Percentiles rank a stretch among this genome's conserved stretches.
Conservation (phyloP, 1,140 invertebrate genomes). For the Probaryconus sp. region DNA sequence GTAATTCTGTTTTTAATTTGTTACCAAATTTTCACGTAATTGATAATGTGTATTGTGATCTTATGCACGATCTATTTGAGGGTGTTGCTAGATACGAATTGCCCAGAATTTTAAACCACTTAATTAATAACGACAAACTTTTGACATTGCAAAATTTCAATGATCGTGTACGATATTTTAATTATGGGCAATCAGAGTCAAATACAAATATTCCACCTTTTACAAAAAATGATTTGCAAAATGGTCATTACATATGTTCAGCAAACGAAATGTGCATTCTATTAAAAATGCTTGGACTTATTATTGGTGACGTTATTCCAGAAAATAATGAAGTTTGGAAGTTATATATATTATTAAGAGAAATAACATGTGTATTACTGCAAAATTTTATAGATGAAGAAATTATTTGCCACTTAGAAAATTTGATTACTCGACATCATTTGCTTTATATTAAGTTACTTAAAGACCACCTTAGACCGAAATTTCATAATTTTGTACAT, state of each 20-base stretch:
- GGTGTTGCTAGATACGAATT: conserved; percentile 41
- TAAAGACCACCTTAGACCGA: conserved; percentile 31
- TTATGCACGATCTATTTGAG: conserved; percentile 50
- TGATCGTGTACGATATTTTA: conserved; percentile 34
- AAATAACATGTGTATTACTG: conserved; percentile 43
- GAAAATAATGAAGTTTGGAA: conserved; percentile 37
- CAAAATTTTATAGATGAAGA: background rate
- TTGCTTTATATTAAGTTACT: conserved; percentile 36
- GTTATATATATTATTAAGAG: conserved; percentile 43
- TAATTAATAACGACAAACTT: conserved; percentile 29
- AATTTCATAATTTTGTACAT: conserved; percentile 56
- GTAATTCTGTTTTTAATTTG: conserved; percentile 25
- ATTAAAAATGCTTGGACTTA: conserved; percentile 35
- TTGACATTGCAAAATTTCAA: conserved; percentile 39
- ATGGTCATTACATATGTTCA: conserved; percentile 33
- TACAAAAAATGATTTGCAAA: conserved; percentile 26
- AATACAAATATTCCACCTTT: conserved; percentile 35
- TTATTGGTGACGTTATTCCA: conserved; percentile 53
- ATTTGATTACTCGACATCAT: conserved; percentile 19
- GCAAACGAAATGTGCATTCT: conserved; percentile 52
- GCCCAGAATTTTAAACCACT: conserved; percentile 32
- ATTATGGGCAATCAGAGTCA: conserved; percentile 6
- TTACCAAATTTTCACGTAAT: conserved; percentile 31
- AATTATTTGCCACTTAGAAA: background rate
- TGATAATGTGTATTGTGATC: conserved; percentile 31